Evolutionary conservation across 2,113 vertebrate species (phyloP).

Genomic region (Zosterops hypoxanthus): DNA sequence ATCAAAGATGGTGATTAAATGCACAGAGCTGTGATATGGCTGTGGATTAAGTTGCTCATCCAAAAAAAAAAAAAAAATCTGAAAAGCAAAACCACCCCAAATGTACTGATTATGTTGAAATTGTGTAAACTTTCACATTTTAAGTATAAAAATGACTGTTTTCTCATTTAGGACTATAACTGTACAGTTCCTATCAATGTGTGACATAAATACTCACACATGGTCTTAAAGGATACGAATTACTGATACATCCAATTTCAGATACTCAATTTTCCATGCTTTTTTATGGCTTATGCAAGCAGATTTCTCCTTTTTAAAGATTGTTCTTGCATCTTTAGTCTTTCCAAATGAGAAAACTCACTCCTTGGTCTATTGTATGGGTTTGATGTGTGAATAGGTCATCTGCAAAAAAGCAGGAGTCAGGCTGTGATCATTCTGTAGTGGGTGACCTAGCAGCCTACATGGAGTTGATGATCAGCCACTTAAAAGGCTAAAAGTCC

Average conservation of each 20-base stretch:
- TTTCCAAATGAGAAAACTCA: neutral
- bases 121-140: neutral
- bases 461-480: rapidly evolving
- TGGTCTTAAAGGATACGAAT: neutral
- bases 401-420: neutral
- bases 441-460: neutral
- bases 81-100: neutral
- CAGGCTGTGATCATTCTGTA: rapidly evolving
- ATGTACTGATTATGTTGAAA: neutral
- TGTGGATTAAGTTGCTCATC: neutral
- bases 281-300: neutral
- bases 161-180: neutral
- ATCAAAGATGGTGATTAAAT: neutral
- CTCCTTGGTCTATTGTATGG: neutral
- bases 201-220: neutral
- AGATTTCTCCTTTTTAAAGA: neutral
- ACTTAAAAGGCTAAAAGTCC: neutral
- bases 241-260: neutral
- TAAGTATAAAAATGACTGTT: neutral
- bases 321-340: neutral
- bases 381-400: neutral
- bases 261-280: neutral
- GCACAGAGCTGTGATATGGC: neutral
- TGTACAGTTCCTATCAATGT: neutral
- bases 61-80: neutral